These are phyloP conservation scores for Notothenia rossii DNA, from an alignment of 2,113 vertebrate genomes.

Conservation along the genomic window DNA sequence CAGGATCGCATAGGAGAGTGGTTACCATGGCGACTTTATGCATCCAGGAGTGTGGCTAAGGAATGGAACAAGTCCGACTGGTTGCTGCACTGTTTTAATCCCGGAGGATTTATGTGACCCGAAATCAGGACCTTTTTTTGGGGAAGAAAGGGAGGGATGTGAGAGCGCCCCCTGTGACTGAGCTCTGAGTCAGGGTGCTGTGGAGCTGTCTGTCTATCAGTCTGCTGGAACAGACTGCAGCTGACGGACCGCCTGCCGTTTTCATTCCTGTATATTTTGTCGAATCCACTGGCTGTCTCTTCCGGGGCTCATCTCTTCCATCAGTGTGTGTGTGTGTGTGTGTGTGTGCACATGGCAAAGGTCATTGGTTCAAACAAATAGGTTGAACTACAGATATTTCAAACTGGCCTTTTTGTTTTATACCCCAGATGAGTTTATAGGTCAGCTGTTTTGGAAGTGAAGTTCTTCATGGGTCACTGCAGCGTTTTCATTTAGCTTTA, in stretches of 20 bases:
- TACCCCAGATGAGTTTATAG: background rate
- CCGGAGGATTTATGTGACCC: background rate
- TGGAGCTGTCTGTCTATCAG: constrained; percentile 38
- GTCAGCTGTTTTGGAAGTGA: background rate
- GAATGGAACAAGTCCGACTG: background rate
- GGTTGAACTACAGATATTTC: background rate
- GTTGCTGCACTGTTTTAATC: background rate
- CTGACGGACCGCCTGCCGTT: constrained; percentile 7
- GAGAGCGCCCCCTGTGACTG: constrained; percentile 33
- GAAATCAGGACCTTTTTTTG: background rate
- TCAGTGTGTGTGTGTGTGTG: constrained; percentile 25
- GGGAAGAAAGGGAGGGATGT: constrained; percentile 15
- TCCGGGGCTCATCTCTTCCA: constrained; percentile 34
- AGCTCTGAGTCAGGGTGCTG: constrained; percentile 19
- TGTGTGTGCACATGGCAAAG: background rate
- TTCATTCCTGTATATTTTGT: constrained; percentile 70
- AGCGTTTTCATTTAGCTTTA: background rate
- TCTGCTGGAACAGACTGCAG: constrained; percentile 63
- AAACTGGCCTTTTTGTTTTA: background rate
- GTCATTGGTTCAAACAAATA: no score
- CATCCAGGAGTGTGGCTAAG: background rate
- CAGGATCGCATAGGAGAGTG: constrained; percentile 63
- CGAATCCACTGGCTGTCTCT: constrained; percentile 31
- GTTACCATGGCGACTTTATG: background rate
- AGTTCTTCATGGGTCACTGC: background rate